Base-by-base conservation (phyloP, 1,140 invertebrate genomes). In the Rhyzopertha dominica region DNA sequence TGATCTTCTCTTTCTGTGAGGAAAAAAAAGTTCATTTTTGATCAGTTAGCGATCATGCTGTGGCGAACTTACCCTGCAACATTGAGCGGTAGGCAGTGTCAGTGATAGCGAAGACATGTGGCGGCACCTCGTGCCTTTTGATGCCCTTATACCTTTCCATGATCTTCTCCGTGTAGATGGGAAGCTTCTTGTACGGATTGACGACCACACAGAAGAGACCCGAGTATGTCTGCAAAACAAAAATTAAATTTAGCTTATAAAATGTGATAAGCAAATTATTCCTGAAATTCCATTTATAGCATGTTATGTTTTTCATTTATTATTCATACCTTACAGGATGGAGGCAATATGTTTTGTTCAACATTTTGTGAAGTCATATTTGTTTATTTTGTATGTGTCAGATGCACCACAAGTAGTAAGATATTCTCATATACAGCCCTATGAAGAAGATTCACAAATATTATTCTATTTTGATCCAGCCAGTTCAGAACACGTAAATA, bases 91-190 rank as follows among this genome's bases (percentile, higher is more conserved):
- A 99, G 26, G 96, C 95, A 41, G 85, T 92, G 72, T 99, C 96
- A 49, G 97, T 96, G 69, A 99, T 98, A 63, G 96, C 95, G 74
- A 97, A 99, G 29, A 99, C 95, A 71, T 99, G 97, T 17, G 97
- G 96, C 42, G 97, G 96, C 38, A 98, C 91, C 76, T 99, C 95
- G 75, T 99, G 95, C 58, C 95, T 74, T 73, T 99, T 99, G 71
- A 98, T 98, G 47, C 96, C 96, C 81, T 99, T 98, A 75, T 98
- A 99, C 69, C 94, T 77, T 68, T 99, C 96, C 81, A 99, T 97
- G 47, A 99, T 91, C 73, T 95, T 95, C 71, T 97, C 94, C 61
- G 94, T 96, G 77, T 99, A 99, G 70, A 99, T 99, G 43, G 95
- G 95, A 62, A 98, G 79, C 69, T 87, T 87, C 74, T 98, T 97